Base-by-base conservation (phyloP, 2,797 vertebrate species). In the Acanthopagrus latus region DNA sequence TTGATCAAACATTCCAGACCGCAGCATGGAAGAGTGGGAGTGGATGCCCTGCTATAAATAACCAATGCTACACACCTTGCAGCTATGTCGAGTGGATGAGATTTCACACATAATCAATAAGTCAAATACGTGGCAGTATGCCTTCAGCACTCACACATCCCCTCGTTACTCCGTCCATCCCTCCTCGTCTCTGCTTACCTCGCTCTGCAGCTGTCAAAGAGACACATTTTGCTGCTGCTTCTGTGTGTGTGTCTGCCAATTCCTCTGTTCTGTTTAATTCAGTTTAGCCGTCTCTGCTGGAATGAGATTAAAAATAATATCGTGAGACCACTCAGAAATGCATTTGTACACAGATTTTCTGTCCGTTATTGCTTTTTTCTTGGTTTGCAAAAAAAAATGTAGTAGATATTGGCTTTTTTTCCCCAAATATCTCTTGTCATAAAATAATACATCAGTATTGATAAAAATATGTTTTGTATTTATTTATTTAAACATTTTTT, bases 31-130 rank as follows among this genome's bases (percentile, higher is more conserved):
- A 38, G 56, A 59, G 74, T 33, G 73, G 79, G 67, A 59, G 79
- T 63, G 43, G 58, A 55, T 2, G 25, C 67, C 77, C 47, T 13
- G 62, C 86, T 89, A 91, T 91, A 91, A 92, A 92, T 91, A 91
- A 82, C 81, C 77, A 72, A 62, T 41, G 71, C 78, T 89, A 82
- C 83, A 76, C 87, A 78, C 84, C 88, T 86, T 57, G 64, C 84
- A 86, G 86, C 79, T 71, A 67, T 65, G 77, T 76, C 7, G 67
- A 82, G 72, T 81, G 89, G 89, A 93, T 90, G 85, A 82, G 87
- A 91, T 92, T 91, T 91, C 91, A 92, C 88, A 91, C 86, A 86
- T 90, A 91, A 92, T 93, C 92, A 90, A 93, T 91, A 90, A 89
- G 85, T 91, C 82, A 91, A 74, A 91, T 84, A 82, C 57, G 51